Evolutionary conservation across 2,888 invertebrate species (phyloP).

Genomic region (Hermaeophaga mercurialis): DNA sequence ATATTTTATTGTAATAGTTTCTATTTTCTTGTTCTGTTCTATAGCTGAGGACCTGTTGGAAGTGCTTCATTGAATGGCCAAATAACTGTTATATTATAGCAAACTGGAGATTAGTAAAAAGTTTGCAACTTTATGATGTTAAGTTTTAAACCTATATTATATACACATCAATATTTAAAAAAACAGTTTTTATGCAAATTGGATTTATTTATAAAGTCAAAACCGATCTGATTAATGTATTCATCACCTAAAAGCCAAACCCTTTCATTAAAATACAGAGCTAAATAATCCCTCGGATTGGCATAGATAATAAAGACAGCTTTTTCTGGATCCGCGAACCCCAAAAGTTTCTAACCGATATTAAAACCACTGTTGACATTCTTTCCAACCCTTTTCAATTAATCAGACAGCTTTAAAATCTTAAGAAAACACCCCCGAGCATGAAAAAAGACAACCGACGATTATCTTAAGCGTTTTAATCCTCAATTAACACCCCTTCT

Average conservation of each 20-base stretch:
- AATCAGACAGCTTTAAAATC: constrained; percentile 51
- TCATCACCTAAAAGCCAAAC: constrained; percentile 29
- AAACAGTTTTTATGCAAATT: too few species aligned
- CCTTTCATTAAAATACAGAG: constrained; percentile 35
- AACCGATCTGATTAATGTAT: constrained; percentile 32
- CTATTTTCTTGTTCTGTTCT: too few species aligned
- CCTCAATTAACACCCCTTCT: constrained; percentile 57
- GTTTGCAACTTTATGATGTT: too few species aligned
- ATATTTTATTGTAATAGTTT: too few species aligned
- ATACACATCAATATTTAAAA: too few species aligned
- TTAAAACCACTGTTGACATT: constrained; percentile 50
- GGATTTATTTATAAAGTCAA: too few species aligned
- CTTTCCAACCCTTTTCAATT: constrained; percentile 53
- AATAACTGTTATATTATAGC: too few species aligned
- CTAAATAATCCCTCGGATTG: constrained; percentile 32
- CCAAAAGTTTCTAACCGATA: constrained; percentile 39
- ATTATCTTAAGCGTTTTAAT: constrained; percentile 55
- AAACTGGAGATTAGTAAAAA: too few species aligned
- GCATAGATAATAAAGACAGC: constrained; percentile 36
- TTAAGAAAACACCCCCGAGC: constrained; percentile 52
- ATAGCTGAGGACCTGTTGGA: too few species aligned
- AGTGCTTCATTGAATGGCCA: too few species aligned
- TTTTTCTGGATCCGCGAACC: constrained; percentile 29
- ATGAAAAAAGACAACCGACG: constrained; percentile 47
- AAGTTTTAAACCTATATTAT: too few species aligned